Base-by-base conservation (phyloP, 2,888 invertebrate species). In the Deilephila elpenor region DNA sequence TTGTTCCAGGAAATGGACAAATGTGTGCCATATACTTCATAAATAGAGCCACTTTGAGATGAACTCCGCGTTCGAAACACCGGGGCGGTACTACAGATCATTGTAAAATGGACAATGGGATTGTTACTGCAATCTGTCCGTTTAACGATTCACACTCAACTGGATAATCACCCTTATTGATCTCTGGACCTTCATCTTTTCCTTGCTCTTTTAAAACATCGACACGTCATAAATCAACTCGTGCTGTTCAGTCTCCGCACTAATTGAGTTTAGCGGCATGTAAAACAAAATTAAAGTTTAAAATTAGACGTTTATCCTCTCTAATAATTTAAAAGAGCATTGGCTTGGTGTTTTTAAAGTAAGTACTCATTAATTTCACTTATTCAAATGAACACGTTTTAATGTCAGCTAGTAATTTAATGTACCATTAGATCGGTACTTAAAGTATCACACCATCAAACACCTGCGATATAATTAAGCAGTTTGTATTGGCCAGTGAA, bases 401-500 rank as follows among this genome's bases (percentile, higher is more conserved):
- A 67, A 67, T 67, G 67, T 67, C 44, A 67, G 17, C 44, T 19
- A 51, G 20, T 44, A 67, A 67, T 67, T 67, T 44, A 67, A 67
- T 61, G 70, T 56, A 51, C 19, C 29, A 72, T 56, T 67, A 67
- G 67, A 67, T 25, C 14, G 25, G 25, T 20, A 51, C 51, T 67
- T 44, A 72, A 61, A 53, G 37, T 67, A 71, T 62, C 61, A 70
- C 20, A 53, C 37, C 53, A 70, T 61, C 53, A 53, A 59, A 72
- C 25, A 67, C 32, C 70, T 72, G 72, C 74, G 37, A 64, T 56
- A 75, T 77, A 76, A 82, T 79, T 76, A 75, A 83, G 83, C 83
- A 82, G 51, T 51, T 51, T 67, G 37, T 80, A 86, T 86, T 81
- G 82, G 78, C 80, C 78, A 84, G 76, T 78, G 86, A 92, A 91